Base-by-base conservation (phyloP, 35 echinoderm and acorn worm species). In the Ptychodera flava region DNA sequence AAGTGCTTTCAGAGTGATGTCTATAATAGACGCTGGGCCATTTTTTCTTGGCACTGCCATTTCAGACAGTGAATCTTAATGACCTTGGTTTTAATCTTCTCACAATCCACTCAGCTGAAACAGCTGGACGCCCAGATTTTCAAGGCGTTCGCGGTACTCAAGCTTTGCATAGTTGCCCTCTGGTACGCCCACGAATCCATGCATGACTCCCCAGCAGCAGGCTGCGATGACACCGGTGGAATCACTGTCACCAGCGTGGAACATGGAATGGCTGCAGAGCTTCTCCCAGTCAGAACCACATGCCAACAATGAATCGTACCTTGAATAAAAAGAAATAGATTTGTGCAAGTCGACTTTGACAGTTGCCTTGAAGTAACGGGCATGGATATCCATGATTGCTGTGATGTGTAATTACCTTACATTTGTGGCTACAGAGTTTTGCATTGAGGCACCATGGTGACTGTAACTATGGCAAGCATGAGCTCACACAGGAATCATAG, bases 301-400 rank as follows among this genome's bases (percentile, higher is more conserved):
- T 0, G 87, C 91, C 28, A 97, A 84, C 28, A 97, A 76, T 1
- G 95, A 92, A 92, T 97, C 95, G 87, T 97, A 97, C 31, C 94
- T 97, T 78, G 33, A 37, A 86, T 77, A 16, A 78, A 31, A 85
- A 1, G 82, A 80, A 38, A 37, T 16, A 33, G 33, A 31, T 33
- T 28, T 2, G n/a, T n/a, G n/a, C n/a, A n/a, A n/a, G n/a, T n/a
- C n/a, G n/a, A n/a, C n/a, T n/a, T n/a, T n/a, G n/a, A n/a, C n/a
- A n/a, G n/a, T n/a, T n/a, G n/a, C n/a, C n/a, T n/a, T n/a, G n/a
- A n/a, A n/a, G n/a, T n/a, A n/a, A n/a, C n/a, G n/a, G n/a, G n/a
- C n/a, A n/a, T n/a, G n/a, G n/a, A n/a, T n/a, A n/a, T n/a, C n/a
- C n/a, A n/a, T n/a, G n/a, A n/a, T n/a, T n/a, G n/a, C n/a, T n/a